A percentile compares a stretch with the other conserved stretches of the same genome.
Conservation (phyloP, 2,113 vertebrate species). For the Gallinago media region DNA sequence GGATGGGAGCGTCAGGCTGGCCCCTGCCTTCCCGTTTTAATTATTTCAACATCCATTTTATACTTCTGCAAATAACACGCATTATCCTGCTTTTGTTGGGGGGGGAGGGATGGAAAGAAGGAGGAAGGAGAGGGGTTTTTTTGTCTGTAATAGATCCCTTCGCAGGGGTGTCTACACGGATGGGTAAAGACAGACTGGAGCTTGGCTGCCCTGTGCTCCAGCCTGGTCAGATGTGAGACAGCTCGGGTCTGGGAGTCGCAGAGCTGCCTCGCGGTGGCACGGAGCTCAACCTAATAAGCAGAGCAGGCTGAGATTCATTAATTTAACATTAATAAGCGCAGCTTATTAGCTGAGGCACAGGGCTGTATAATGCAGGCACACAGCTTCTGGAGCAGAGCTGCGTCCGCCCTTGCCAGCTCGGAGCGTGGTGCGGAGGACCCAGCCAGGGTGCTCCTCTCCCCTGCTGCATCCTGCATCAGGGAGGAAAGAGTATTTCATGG, state of each 20-base stretch:
- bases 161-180: not conserved
- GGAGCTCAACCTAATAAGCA: constrained; percentile 67
- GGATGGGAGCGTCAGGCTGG: constrained; percentile 37
- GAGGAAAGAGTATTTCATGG: not conserved
- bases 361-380: constrained; percentile 36
- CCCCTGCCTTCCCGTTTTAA: constrained; percentile 37
- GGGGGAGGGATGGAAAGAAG: not conserved
- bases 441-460: not conserved
- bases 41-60: constrained; percentile 41
- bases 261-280: constrained; percentile 63
- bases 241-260: constrained; percentile 47
- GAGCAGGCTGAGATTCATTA: constrained; percentile 73
- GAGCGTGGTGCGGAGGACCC: not conserved
- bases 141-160: not conserved
- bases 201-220: constrained; percentile 47
- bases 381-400: constrained; percentile 39
- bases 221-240: constrained; percentile 53
- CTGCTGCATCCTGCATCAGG: not conserved
- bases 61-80: constrained; percentile 23
- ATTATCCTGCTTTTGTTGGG: not conserved
- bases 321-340: constrained; percentile 74
- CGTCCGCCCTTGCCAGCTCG: not conserved
- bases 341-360: constrained; percentile 63
- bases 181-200: not conserved
- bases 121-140: not conserved